These are phyloP conservation scores for Azemiops feae DNA, from an alignment of 2,113 vertebrate species.

Conservation along the genomic window DNA sequence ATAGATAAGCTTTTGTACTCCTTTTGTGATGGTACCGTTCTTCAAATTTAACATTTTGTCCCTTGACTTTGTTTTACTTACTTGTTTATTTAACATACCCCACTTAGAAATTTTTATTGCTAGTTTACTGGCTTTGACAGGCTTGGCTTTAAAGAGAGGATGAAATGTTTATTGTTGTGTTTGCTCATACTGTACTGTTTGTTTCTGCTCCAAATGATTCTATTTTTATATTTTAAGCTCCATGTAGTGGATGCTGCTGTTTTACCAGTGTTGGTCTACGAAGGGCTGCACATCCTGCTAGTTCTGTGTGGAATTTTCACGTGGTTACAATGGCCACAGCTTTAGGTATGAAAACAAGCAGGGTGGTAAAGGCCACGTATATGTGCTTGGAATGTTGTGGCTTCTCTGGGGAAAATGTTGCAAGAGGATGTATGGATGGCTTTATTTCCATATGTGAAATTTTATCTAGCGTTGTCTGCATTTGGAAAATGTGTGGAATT, in stretches of 20 bases:
- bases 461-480: not conserved
- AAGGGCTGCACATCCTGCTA: not conserved
- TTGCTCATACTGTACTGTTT: not conserved
- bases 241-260: not conserved
- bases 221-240: not conserved
- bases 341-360: rapidly evolving
- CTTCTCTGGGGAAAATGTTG: not conserved
- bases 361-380: not conserved
- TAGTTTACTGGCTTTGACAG: not conserved
- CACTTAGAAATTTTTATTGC: not conserved
- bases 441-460: not conserved
- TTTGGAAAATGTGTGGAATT: slow-evolving; percentile 5
- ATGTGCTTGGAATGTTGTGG: not conserved
- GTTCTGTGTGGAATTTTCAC: not conserved
- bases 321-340: rapidly evolving
- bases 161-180: not conserved
- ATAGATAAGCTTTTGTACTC: rapidly evolving
- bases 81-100: not conserved
- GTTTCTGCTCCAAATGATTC: not conserved
- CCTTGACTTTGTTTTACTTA: not conserved
- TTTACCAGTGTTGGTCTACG: not conserved
- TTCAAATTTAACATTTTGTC: not conserved
- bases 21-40: not conserved
- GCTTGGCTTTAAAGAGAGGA: not conserved
- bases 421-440: not conserved